phyloP scores from a whole-genome alignment of 1,140 invertebrate genomes.

The Danaus plexippus region DNA sequence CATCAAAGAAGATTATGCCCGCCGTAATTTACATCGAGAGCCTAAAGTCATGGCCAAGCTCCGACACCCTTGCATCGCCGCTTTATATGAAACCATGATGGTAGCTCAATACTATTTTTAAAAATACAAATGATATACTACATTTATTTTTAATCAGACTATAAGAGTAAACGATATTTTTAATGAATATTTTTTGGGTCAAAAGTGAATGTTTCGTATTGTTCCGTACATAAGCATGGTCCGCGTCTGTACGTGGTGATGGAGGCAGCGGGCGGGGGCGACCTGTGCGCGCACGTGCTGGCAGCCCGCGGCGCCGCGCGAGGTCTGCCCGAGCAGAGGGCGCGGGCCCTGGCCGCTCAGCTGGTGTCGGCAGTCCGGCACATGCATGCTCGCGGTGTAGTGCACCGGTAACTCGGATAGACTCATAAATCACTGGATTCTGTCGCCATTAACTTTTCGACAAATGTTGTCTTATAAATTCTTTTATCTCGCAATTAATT shows the following conservation, averaged over 20 bases:
- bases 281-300: constrained; percentile 76
- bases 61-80: constrained; percentile 77
- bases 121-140: too few relatives aligned
- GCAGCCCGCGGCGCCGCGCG: constrained; percentile 72
- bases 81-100: constrained; percentile 80
- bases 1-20: constrained; percentile 79
- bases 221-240: constrained; percentile 53
- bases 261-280: constrained; percentile 78
- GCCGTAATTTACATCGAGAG: constrained; percentile 77
- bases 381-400: constrained; percentile 78
- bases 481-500: too few relatives aligned
- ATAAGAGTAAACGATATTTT: too few relatives aligned
- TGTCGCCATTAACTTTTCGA: too few relatives aligned
- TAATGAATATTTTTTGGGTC: background rate
- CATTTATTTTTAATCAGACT: too few relatives aligned
- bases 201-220: background rate
- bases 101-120: constrained; percentile 41
- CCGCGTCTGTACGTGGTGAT: constrained; percentile 78
- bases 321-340: constrained; percentile 74
- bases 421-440: too few relatives aligned
- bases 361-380: constrained; percentile 78
- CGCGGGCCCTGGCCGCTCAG: constrained; percentile 75
- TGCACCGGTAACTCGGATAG: constrained; percentile 72
- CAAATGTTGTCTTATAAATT: too few relatives aligned
- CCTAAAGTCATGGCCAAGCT: constrained; percentile 77